These are phyloP conservation scores for Aplocera efformata DNA, from an alignment of 2,888 invertebrate genomes.

Conservation along the genomic window DNA sequence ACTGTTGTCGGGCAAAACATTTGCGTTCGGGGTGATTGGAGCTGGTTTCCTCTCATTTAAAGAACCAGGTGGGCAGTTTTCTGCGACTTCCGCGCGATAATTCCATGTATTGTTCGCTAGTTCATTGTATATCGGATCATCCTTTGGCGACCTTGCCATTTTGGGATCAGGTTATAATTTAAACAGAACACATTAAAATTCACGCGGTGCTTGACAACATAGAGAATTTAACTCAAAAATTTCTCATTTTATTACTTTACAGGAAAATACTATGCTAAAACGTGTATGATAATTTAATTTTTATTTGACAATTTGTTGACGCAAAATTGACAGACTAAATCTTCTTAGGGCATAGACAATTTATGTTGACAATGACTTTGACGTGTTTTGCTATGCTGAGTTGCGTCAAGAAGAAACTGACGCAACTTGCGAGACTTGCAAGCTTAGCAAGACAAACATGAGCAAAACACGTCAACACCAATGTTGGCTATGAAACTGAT, in stretches of 20 bases:
- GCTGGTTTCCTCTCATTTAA: conserved; percentile 58
- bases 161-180: conserved; percentile 54
- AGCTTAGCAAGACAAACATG: too few species aligned
- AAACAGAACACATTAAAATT: conserved; percentile 43
- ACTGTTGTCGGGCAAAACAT: conserved; percentile 56
- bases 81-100: conserved; percentile 62
- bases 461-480: too few species aligned
- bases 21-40: conserved; percentile 46
- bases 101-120: conserved; percentile 71
- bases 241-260: conserved; percentile 56
- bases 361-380: too few species aligned
- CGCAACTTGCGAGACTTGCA: too few species aligned
- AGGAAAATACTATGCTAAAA: conserved; percentile 46
- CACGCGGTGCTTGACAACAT: conserved; percentile 31
- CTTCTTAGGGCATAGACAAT: too few species aligned
- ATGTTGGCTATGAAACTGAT: too few species aligned
- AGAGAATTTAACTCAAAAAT: conserved; percentile 50
- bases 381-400: too few species aligned
- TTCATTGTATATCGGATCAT: conserved; percentile 72
- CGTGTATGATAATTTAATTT: conserved; percentile 56
- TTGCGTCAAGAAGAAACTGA: conserved; percentile 26
- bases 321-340: too few species aligned
- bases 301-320: conserved; percentile 59
- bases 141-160: conserved; percentile 78
- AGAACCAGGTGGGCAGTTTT: conserved; percentile 58